Base-by-base conservation (phyloP, 2,797 vertebrate genomes). In the Alcedo atthis region DNA sequence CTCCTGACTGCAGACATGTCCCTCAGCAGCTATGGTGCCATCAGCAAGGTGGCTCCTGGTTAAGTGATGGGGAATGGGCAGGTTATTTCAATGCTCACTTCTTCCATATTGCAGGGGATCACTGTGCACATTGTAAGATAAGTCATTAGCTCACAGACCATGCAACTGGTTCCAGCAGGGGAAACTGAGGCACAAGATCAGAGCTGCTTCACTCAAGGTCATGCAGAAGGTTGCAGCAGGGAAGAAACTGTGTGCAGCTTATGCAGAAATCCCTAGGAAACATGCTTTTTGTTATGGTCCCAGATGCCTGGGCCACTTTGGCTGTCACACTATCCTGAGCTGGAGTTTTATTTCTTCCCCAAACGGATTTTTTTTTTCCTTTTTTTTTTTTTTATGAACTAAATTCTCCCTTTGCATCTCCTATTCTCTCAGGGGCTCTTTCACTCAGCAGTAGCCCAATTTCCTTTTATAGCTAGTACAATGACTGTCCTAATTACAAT, bases 401-500 rank as follows among this genome's bases (percentile, higher is more conserved):
- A 92, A 92, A 66, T 95, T 92, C 85, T 93, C 84, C 81, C 84
- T 80, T 88, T 0, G 2, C 78, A 85, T 63, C 79, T 93, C 89
- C 78, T 87, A 71, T 93, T 91, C 93, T 95, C 93, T 92, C 80
- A 83, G 93, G 87, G 92, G 88, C 86, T 95, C 89, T 95, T 94
- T 92, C 87, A 93, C 94, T 84, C 94, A 82, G 91, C 22, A 1
- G 94, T 89, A 96, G 95, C 92, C 94, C 94, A 96, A 95, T 96
- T 96, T 96, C 96, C 92, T 94, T 97, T 94, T 95, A 96, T 96
- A 96, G 94, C 87, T 91, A 1, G 6, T 92, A 95, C 93, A 96
- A 96, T 96, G 95, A 90, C 81, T 96, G 94, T 92, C 94, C 94
- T 97, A 97, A 96, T 97, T 97, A 96, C 94, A 95, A 95, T 93